Conservation (phyloP, 92 coral and sea anemone genomes). For the Diadumene lineata region DNA sequence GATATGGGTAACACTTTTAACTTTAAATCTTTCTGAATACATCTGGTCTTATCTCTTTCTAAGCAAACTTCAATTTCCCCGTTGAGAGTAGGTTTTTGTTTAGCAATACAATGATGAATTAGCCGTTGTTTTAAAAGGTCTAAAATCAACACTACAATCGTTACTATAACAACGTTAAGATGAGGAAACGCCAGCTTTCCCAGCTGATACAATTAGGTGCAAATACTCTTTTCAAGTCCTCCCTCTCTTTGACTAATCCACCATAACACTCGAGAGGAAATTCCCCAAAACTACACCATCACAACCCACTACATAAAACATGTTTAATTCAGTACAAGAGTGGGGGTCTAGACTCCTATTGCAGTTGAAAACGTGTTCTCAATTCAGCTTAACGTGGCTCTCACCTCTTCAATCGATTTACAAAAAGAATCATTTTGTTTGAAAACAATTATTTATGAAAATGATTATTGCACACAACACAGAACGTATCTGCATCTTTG, state of each 20-base stretch:
- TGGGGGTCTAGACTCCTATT: too few relatives aligned
- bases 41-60: slow-evolving; percentile 1
- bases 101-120: neutral
- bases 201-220: slow-evolving; percentile 17
- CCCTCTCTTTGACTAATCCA: neutral
- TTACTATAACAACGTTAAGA: slow-evolving; percentile 3
- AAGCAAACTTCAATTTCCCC: slow-evolving; percentile 8
- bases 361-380: slow-evolving; percentile 1
- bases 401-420: too few relatives aligned
- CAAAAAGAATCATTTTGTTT: too few relatives aligned
- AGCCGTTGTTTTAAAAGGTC: slow-evolving; percentile 8
- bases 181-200: neutral
- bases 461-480: too few relatives aligned
- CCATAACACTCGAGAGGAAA: neutral
- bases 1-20: neutral
- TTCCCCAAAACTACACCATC: neutral
- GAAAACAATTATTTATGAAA: too few relatives aligned
- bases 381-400: too few relatives aligned
- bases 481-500: too few relatives aligned
- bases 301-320: too few relatives aligned
- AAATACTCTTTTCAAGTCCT: neutral
- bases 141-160: slow-evolving; percentile 3
- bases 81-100: neutral
- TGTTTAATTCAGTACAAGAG: too few relatives aligned
- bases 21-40: neutral